Evolutionary conservation across 1,140 invertebrate species (phyloP).

Genomic region (Alviniconcha marisindica): DNA sequence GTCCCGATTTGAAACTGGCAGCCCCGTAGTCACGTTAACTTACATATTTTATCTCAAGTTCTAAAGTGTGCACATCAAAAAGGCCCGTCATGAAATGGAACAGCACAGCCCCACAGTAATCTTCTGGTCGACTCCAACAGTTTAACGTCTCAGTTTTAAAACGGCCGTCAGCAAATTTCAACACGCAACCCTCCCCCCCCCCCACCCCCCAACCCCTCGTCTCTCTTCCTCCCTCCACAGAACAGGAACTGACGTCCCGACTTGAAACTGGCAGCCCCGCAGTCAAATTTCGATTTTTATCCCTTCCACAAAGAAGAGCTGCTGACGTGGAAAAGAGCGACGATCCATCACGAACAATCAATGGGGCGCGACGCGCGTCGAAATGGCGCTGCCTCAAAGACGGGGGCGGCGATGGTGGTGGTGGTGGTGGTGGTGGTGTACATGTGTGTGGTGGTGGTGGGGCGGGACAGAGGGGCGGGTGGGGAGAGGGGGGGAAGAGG

Average conservation of each 20-base stretch:
- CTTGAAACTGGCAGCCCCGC: neutral
- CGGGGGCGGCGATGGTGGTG: neutral
- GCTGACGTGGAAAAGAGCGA: neutral
- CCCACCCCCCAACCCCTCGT: neutral
- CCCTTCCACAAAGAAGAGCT: neutral
- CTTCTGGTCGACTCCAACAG: neutral
- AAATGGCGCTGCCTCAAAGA: neutral
- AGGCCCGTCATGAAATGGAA: neutral
- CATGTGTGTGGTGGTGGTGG: too few relatives aligned
- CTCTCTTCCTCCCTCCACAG: neutral
- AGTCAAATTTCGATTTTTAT: slow-evolving; percentile 19
- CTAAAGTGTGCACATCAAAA: neutral
- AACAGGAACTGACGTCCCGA: neutral
- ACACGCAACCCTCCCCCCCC: neutral
- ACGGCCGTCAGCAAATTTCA: neutral
- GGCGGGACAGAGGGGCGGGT: neutral
- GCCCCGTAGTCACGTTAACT: neutral
- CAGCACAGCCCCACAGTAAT: neutral
- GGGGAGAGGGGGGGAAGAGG: neutral
- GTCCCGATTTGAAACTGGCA: too few relatives aligned
- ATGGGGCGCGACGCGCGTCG: neutral
- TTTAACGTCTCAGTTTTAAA: neutral
- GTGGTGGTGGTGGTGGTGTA: neutral
- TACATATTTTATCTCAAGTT: neutral
- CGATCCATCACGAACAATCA: neutral